Base-by-base conservation (phyloP, 37 sponge, comb jelly and placozoan species). In the Diacarnus erythraeanus region DNA sequence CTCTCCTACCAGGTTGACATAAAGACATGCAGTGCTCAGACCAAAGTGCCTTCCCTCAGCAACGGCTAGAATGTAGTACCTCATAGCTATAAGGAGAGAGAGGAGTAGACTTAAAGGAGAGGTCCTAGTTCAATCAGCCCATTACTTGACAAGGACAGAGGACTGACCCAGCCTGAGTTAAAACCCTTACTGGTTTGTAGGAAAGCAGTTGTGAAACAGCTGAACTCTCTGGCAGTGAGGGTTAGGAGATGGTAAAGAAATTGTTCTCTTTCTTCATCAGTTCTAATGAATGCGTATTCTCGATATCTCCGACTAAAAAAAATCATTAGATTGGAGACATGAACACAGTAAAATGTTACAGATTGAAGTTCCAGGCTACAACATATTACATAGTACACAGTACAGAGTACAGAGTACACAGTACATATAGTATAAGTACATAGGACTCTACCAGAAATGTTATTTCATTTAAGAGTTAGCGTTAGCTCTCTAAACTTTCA, bases 181-280 rank as follows among this genome's bases (percentile, higher is more conserved):
- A 63, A 63, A 4, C 15, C 41, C 88, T 71, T 71, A 92, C 93
- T 83, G 26, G 87, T 76, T 26, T 29, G 65, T 26, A 65, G 71
- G 64, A 94, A 97, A 42, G 72, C 90, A 29, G 81, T 72, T 0
- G 96, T 96, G 87, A 98, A 98, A 71, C 99, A 98, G 73, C 75
- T 79, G 66, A 96, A 96, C 59, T 89, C 90, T 38, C 89, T 86
- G 70, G 95, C 94, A 35, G 86, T 90, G 31, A 97, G 91, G 26
- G 96, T 86, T 40, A 93, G 83, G 37, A 94, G 81, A 72, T 92
- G 93, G 76, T 84, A 82, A 71, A 98, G 76, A 77, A 96, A 92
- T 79, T 96, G 99, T 67, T 94, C 92, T 35, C 79, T 79, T 64
- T 98, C 90, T 43, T 94, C 96, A 25, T 96, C 95, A 18, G 93